Percentiles rank a stretch among this genome's conserved stretches.
Conservation (phyloP, 2,888 invertebrate species). For the Pandemis cinnamomeana region DNA sequence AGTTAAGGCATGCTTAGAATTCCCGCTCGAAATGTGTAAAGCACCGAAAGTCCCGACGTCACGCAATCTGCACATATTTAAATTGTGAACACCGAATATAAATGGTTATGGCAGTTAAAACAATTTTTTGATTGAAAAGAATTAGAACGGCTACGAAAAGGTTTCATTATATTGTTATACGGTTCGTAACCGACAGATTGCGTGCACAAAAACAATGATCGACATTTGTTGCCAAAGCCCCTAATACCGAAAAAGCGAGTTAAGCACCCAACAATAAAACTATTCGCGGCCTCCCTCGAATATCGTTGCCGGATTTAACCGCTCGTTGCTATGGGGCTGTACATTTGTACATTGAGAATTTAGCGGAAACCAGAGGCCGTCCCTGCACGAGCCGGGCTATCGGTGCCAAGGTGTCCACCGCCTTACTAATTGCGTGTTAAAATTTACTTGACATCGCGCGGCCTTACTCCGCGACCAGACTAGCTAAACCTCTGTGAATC, state of each 20-base stretch:
- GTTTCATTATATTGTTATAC: constrained; percentile 56
- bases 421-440: constrained; percentile 81
- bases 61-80: constrained; percentile 43
- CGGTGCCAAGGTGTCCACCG: constrained; percentile 77
- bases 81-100: constrained; percentile 42
- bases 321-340: constrained; percentile 50
- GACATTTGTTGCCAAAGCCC: constrained; percentile 63
- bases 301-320: constrained; percentile 51
- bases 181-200: constrained; percentile 67
- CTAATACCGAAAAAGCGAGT: constrained; percentile 65
- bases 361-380: constrained; percentile 49
- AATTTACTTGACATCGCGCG: constrained; percentile 80
- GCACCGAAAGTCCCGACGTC: constrained; percentile 32
- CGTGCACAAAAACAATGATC: constrained; percentile 75
- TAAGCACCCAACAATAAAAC: constrained; percentile 64
- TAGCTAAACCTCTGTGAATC: constrained; percentile 56
- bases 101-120: constrained; percentile 48
- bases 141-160: constrained; percentile 58
- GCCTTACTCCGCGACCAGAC: constrained; percentile 67
- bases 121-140: constrained; percentile 60
- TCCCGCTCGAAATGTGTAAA: constrained; percentile 23
- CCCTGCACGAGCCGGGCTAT: constrained; percentile 69
- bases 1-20: constrained; percentile 31
- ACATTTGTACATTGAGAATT: constrained; percentile 49
- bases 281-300: constrained; percentile 57